phyloP scores from a whole-genome alignment of 2,113 vertebrate species.

The Myotis yumanensis region DNA sequence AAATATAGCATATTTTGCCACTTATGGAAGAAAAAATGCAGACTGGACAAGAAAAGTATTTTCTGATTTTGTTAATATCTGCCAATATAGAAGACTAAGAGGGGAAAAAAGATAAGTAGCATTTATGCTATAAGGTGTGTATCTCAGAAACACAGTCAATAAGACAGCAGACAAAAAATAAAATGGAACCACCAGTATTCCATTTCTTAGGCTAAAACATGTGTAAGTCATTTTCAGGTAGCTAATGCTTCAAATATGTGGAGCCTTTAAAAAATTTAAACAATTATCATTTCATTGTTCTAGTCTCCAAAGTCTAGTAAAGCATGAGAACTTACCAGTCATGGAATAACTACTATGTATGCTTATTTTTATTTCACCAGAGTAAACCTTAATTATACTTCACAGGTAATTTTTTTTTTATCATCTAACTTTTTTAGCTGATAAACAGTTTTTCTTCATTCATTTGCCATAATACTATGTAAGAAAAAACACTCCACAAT shows the following conservation, averaged over 20 bases:
- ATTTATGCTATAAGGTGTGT: fast-evolving
- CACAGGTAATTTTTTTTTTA: background rate
- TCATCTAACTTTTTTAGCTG: background rate
- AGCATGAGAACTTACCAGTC: background rate
- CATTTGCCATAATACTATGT: background rate
- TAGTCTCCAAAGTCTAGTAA: background rate
- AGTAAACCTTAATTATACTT: background rate
- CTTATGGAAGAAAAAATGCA: background rate
- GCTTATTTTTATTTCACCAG: background rate
- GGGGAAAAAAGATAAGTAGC: fast-evolving
- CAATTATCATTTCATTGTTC: background rate
- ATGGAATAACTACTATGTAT: background rate
- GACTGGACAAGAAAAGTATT: background rate
- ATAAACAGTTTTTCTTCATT: background rate
- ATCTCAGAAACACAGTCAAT: background rate
- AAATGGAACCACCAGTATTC: fast-evolving
- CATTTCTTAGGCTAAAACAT: background rate
- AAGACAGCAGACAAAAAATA: background rate
- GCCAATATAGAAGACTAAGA: background rate
- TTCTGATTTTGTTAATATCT: background rate
- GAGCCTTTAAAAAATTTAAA: background rate
- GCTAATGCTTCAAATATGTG: fast-evolving
- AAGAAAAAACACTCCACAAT: background rate
- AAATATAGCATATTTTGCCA: background rate
- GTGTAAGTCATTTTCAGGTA: background rate